Conservation (phyloP, 2,113 vertebrate species). For the Zonotrichia leucophrys region DNA sequence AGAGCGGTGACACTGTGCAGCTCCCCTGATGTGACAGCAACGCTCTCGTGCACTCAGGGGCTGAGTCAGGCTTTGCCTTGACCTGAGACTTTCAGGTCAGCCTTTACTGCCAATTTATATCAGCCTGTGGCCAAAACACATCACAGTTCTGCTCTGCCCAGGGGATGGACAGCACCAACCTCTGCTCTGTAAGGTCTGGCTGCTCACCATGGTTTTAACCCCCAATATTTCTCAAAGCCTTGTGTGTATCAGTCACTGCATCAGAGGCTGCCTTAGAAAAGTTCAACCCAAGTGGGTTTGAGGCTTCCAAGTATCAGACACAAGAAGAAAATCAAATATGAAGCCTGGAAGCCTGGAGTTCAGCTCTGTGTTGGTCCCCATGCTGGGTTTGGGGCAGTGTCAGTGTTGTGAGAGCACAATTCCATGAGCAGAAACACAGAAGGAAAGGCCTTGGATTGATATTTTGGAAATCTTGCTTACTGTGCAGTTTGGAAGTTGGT, state of each 20-base stretch:
- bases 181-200: background rate
- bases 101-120: background rate
- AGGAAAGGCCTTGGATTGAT: background rate
- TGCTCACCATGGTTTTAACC: background rate
- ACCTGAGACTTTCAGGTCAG: background rate
- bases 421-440: background rate
- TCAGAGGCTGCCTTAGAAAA: background rate
- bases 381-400: background rate
- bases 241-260: background rate
- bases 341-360: background rate
- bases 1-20: background rate
- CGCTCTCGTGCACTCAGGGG: background rate
- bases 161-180: background rate
- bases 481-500: background rate
- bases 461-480: background rate
- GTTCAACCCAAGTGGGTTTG: background rate
- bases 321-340: background rate
- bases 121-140: background rate
- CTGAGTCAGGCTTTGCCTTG: background rate
- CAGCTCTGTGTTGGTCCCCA: background rate
- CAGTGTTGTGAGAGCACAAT: background rate
- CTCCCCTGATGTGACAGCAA: background rate
- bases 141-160: background rate
- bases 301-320: background rate
- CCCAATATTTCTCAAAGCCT: accelerated